These are phyloP conservation scores for Ophiodon elongatus DNA, from an alignment of 2,113 vertebrate genomes.

Conservation along the genomic window DNA sequence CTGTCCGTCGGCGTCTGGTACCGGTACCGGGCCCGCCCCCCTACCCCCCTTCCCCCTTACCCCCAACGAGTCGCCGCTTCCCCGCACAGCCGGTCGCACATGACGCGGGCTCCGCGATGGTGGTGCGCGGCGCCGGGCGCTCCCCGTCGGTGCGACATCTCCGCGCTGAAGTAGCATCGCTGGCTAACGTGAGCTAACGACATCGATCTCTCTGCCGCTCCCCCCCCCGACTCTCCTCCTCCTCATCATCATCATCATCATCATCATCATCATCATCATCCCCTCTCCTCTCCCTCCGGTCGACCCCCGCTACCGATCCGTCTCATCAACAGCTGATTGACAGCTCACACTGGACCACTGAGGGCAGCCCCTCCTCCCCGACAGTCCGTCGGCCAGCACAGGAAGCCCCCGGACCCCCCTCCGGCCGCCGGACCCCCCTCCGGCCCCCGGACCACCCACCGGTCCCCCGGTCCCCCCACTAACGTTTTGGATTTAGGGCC, in stretches of 20 bases:
- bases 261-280: neutral
- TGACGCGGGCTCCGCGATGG: constrained; percentile 70
- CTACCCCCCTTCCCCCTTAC: no score
- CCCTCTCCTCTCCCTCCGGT: constrained; percentile 44
- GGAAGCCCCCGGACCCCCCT: no score
- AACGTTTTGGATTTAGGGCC: constrained; percentile 60
- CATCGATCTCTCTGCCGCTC: constrained; percentile 75
- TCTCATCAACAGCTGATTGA: constrained; percentile 58
- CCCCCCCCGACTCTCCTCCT: no score
- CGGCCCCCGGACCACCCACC: no score
- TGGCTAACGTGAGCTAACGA: constrained; percentile 77
- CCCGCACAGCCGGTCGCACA: constrained; percentile 55
- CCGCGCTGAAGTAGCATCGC: constrained; percentile 72
- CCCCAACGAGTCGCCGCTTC: constrained; percentile 25
- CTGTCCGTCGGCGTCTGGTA: constrained; percentile 33
- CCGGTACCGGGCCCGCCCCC: neutral
- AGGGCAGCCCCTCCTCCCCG: constrained; percentile 22
- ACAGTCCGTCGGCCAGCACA: constrained; percentile 12
- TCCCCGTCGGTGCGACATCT: constrained; percentile 77
- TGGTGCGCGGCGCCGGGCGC: constrained; percentile 76
- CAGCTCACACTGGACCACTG: constrained; percentile 51
- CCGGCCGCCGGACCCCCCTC: no score
- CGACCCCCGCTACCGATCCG: constrained; percentile 52
- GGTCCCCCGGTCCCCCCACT: constrained; percentile 6
- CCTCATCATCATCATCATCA: neutral